These are phyloP conservation scores for Phoxinus phoxinus DNA, from an alignment of 2,113 vertebrate species.

Conservation along the genomic window DNA sequence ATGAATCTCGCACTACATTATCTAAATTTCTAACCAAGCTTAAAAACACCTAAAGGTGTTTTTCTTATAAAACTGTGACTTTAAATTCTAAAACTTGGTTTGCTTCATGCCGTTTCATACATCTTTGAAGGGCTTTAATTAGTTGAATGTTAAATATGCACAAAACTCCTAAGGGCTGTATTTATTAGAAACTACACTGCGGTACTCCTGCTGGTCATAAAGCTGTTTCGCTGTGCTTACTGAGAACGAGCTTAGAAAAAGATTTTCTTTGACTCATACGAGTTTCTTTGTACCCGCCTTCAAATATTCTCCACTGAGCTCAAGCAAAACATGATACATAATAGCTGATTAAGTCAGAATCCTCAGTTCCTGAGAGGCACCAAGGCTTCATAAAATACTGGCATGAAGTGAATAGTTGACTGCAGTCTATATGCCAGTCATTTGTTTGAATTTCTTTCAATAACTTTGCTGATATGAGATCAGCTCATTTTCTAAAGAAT, in stretches of 20 bases:
- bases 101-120: constrained; percentile 4
- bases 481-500: constrained; percentile 22
- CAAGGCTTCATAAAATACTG: not conserved
- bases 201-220: constrained; percentile 22
- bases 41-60: constrained; percentile 7
- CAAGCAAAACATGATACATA: constrained; percentile 34
- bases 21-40: constrained; percentile 5
- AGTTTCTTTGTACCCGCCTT: constrained; percentile 23
- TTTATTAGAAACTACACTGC: constrained; percentile 20
- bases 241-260: not conserved
- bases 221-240: constrained; percentile 14
- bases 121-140: constrained; percentile 29
- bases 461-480: not conserved
- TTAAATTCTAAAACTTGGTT: constrained; percentile 16
- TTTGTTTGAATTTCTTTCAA: constrained; percentile 13
- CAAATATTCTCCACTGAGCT: constrained; percentile 11
- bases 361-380: not conserved
- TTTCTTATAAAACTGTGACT: constrained; percentile 21
- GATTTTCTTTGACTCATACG: constrained; percentile 22
- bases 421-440: not conserved
- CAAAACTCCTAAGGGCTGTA: constrained; percentile 38
- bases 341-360: constrained; percentile 13
- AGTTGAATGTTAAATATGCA: constrained; percentile 18
- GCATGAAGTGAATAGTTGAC: not conserved
- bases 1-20: not conserved